phyloP scores from a whole-genome alignment of 2,888 invertebrate genomes.

The Zele albiditarsus region DNA sequence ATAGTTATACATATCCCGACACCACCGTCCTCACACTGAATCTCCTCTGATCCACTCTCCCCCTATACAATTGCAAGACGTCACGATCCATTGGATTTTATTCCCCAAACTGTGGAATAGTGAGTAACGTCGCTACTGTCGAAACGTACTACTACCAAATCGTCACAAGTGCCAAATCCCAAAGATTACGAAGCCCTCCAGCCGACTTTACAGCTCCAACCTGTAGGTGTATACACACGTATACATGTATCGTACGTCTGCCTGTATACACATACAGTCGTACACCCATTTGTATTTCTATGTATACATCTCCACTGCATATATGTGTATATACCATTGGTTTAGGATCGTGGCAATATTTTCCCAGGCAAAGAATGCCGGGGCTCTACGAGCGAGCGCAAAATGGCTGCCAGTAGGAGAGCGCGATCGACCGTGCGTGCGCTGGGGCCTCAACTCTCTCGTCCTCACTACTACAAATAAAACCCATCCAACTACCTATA shows the following conservation, averaged over 20 bases:
- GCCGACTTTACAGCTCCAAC: conserved; percentile 23
- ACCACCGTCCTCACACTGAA: background rate
- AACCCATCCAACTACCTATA: conserved; percentile 36
- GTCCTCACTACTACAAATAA: conserved; percentile 46
- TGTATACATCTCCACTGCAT: background rate
- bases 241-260: background rate
- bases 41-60: background rate
- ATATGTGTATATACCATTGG: conserved; percentile 24
- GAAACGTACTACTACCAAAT: conserved; percentile 12
- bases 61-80: background rate
- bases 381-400: conserved; percentile 56
- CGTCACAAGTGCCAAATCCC: conserved; percentile 21
- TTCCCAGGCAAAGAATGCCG: conserved; percentile 63
- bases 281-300: background rate
- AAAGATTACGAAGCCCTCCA: conserved; percentile 33
- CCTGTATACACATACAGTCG: background rate
- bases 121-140: background rate
- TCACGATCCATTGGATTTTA: background rate
- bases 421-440: conserved; percentile 66
- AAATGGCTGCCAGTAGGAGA: conserved; percentile 66
- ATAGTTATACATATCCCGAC: background rate
- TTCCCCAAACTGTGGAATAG: conserved; percentile 9
- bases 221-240: background rate
- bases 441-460: conserved; percentile 34
- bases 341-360: conserved; percentile 61